Conservation (phyloP, 2,888 invertebrate genomes). For the Meteorus colon region DNA sequence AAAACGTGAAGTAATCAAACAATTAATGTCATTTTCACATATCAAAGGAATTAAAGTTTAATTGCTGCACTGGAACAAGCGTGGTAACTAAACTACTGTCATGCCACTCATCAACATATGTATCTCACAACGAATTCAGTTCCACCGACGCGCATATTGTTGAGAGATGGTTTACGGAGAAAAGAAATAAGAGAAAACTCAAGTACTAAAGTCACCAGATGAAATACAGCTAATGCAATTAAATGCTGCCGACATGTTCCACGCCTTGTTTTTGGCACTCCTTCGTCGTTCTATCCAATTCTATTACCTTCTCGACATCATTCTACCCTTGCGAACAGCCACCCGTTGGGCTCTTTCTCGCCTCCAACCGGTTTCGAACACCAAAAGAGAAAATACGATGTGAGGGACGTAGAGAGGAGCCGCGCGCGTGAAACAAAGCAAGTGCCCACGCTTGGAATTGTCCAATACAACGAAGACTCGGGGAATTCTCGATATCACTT, state of each 20-base stretch:
- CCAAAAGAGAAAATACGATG: conserved; percentile 25
- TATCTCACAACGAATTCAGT: background rate
- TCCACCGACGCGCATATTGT: background rate
- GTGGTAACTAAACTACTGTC: background rate
- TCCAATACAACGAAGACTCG: conserved; percentile 58
- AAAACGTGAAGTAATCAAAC: background rate
- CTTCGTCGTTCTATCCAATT: conserved; percentile 66
- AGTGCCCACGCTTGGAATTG: conserved; percentile 55
- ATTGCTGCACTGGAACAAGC: background rate
- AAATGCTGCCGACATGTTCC: conserved; percentile 66
- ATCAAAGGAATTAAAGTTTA: background rate
- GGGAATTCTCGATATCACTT: conserved; percentile 66
- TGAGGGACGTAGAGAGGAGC: conserved; percentile 39
- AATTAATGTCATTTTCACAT: background rate
- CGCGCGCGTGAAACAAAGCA: conserved; percentile 57
- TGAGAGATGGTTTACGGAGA: background rate
- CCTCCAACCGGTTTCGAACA: conserved; percentile 46
- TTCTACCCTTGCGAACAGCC: conserved; percentile 45
- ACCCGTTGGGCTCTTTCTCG: conserved; percentile 26
- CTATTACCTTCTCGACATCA: conserved; percentile 63
- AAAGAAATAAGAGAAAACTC: conserved; percentile 22
- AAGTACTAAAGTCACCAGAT: conserved; percentile 48
- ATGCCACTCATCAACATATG: background rate
- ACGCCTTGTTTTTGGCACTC: conserved; percentile 70
- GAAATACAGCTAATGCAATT: conserved; percentile 70